Conservation (phyloP, 2,888 invertebrate genomes). For the Plemyria rubiginata region DNA sequence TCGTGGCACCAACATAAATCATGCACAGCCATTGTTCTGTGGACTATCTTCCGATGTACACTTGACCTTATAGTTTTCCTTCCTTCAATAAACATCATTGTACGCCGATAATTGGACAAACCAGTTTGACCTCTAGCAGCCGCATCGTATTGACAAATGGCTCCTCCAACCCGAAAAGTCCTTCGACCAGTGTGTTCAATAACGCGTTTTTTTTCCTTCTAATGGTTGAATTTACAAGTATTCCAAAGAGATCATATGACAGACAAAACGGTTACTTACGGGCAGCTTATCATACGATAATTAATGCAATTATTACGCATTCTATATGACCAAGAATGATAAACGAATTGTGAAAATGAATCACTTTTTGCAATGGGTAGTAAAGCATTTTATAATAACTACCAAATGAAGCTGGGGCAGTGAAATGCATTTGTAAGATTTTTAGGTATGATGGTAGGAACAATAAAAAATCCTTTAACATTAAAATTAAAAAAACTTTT, state of each 20-base stretch:
- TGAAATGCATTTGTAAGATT: too few species aligned
- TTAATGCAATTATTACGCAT: too few species aligned
- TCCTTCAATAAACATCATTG: constrained; percentile 34
- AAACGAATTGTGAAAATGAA: too few species aligned
- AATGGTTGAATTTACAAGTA: background rate
- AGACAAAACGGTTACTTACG: too few species aligned
- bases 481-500: background rate
- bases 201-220: constrained; percentile 15
- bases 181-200: constrained; percentile 35
- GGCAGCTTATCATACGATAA: too few species aligned
- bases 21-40: constrained; percentile 18
- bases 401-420: too few species aligned
- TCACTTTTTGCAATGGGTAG: too few species aligned
- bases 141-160: constrained; percentile 45
- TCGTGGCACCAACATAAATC: constrained; percentile 17
- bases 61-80: constrained; percentile 45
- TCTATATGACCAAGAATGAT: too few species aligned
- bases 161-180: constrained; percentile 37
- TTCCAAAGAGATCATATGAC: too few species aligned
- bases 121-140: constrained; percentile 44
- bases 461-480: too few species aligned
- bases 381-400: too few species aligned
- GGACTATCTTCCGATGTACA: constrained; percentile 22
- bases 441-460: too few species aligned
- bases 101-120: constrained; percentile 47